phyloP scores from a whole-genome alignment of 1,140 invertebrate genomes.

The Dendroctonus valens region DNA sequence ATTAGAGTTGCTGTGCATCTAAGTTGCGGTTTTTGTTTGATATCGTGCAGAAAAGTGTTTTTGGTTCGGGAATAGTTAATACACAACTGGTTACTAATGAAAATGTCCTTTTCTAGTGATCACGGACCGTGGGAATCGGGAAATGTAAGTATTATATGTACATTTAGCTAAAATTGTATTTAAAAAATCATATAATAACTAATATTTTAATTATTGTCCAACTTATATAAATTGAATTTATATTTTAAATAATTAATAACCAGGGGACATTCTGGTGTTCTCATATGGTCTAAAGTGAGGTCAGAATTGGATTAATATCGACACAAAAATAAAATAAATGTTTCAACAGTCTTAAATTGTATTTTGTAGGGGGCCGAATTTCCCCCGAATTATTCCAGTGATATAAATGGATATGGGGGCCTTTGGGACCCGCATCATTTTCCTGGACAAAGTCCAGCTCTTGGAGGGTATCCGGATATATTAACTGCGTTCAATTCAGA shows the following conservation, averaged over 20 bases:
- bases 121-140: slow-evolving; percentile 45
- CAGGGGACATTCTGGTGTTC: too few species aligned
- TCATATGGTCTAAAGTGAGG: too few species aligned
- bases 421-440: slow-evolving; percentile 50
- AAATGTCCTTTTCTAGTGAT: slow-evolving; percentile 49
- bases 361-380: slow-evolving; percentile 43
- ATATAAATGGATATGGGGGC: slow-evolving; percentile 47
- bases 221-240: too few species aligned
- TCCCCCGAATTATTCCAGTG: slow-evolving; percentile 47
- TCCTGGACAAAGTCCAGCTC: slow-evolving; percentile 42
- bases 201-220: too few species aligned
- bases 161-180: neutral
- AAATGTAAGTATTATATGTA: slow-evolving; percentile 40
- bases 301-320: too few species aligned
- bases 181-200: too few species aligned
- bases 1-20: neutral
- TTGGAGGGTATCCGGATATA: slow-evolving; percentile 54
- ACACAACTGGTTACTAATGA: slow-evolving; percentile 40
- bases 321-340: too few species aligned
- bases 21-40: neutral
- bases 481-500: slow-evolving; percentile 58
- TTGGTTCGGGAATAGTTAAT: neutral
- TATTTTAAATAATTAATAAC: too few species aligned
- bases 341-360: slow-evolving; percentile 2
- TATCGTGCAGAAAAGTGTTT: neutral